Evolutionary conservation across 2,113 vertebrate species (phyloP).

Genomic region (Microtus oregoni): DNA sequence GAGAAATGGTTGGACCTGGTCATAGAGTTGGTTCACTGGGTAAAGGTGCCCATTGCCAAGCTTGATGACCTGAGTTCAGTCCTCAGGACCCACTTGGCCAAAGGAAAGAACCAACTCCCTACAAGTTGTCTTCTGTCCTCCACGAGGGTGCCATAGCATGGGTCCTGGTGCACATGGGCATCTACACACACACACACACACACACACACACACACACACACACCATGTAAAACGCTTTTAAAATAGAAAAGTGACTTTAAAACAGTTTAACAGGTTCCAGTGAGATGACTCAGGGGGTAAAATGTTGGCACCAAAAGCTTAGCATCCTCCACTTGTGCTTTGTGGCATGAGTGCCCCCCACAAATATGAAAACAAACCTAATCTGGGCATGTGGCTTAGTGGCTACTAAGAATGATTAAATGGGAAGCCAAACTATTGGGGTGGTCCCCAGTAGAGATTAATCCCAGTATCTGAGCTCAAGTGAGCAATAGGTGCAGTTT

Average conservation of each 20-base stretch:
- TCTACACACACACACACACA: neutral
- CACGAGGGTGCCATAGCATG: neutral
- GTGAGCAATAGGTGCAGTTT: neutral
- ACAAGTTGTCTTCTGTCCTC: neutral
- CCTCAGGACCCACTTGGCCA: neutral
- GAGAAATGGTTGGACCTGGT: neutral
- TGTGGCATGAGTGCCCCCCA: neutral
- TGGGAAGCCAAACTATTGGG: neutral
- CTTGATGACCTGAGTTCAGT: neutral
- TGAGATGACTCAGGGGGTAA: neutral
- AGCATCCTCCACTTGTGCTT: neutral
- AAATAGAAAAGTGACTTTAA: neutral
- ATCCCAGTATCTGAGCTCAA: neutral
- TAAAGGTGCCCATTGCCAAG: neutral
- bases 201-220: neutral
- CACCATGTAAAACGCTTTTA: neutral
- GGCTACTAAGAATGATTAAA: neutral
- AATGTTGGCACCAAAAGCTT: neutral
- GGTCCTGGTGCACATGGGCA: neutral
- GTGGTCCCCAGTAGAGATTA: neutral
- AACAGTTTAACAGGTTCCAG: neutral
- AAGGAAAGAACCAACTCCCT: neutral
- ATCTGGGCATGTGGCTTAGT: neutral
- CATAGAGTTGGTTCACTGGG: neutral
- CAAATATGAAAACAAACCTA: neutral